Conservation (phyloP, 2,113 vertebrate genomes). For the Bagarius yarrelli region DNA sequence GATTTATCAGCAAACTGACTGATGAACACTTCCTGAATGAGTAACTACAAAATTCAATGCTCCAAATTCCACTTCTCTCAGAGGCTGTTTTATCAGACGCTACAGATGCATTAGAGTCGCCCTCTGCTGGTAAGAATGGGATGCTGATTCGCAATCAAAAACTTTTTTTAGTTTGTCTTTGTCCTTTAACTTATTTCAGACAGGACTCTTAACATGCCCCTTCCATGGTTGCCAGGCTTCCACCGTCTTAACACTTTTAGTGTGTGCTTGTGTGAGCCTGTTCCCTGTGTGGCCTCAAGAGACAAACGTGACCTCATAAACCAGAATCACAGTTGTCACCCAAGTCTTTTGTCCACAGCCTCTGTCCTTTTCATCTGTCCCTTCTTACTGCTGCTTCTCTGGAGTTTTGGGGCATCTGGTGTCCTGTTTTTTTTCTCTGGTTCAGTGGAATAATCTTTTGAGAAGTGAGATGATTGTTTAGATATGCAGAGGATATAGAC, state of each 20-base stretch:
- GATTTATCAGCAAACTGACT: background rate
- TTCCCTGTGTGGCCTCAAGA: conserved; percentile 10
- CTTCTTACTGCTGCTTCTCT: background rate
- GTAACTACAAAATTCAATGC: background rate
- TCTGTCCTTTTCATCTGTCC: background rate
- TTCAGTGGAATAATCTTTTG: background rate
- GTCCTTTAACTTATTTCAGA: conserved; percentile 44
- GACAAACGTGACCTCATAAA: conserved; percentile 14
- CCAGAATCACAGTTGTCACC: background rate
- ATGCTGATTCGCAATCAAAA: conserved; percentile 54
- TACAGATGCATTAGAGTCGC: conserved; percentile 72
- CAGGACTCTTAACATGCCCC: conserved; percentile 41
- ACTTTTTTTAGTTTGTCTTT: conserved; percentile 52
- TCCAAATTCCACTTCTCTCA: background rate
- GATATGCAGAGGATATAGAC: background rate
- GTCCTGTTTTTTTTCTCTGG: background rate
- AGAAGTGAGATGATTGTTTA: background rate
- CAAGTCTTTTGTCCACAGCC: background rate
- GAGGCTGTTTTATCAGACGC: conserved; percentile 62
- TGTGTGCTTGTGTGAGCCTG: conserved; percentile 24
- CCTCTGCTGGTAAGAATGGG: conserved; percentile 74
- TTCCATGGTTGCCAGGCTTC: conserved; percentile 48
- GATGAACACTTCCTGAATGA: conserved; percentile 2
- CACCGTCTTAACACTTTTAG: conserved; percentile 16
- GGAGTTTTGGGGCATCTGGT: background rate